These are phyloP conservation scores for Rhyacichthys aspro DNA, from an alignment of 2,797 vertebrate genomes.

Conservation along the genomic window DNA sequence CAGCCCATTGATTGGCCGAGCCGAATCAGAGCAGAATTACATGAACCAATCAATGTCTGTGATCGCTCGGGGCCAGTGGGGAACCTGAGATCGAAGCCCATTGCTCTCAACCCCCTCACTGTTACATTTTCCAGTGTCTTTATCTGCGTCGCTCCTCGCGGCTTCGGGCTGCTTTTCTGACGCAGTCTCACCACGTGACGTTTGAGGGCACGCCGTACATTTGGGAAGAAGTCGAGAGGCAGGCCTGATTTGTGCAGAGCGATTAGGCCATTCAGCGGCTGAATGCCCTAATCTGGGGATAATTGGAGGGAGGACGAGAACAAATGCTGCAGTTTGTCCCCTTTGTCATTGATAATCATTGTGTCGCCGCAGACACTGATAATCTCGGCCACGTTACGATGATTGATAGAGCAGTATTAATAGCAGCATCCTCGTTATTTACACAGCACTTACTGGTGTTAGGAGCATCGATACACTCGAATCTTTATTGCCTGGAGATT, in stretches of 20 bases:
- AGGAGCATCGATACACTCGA: too few relatives aligned
- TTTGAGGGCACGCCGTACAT: conserved; percentile 50
- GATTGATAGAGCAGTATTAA: conserved; percentile 12
- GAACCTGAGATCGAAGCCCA: conserved; percentile 61
- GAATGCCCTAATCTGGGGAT: conserved; percentile 47
- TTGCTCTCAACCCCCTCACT: conserved; percentile 28
- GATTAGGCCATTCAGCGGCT: conserved; percentile 56
- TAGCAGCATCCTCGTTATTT: too few relatives aligned
- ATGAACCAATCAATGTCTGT: conserved; percentile 84
- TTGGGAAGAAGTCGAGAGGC: conserved; percentile 49
- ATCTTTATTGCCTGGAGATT: too few relatives aligned
- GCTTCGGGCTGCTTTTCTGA: too few relatives aligned
- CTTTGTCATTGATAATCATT: conserved; percentile 51
- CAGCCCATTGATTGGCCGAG: conserved; percentile 78
- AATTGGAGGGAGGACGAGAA: conserved; percentile 59
- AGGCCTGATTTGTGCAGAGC: conserved; percentile 59
- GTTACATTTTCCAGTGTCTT: conserved; percentile 46
- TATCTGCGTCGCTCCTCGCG: conserved; percentile 9
- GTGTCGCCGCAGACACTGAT: conserved; percentile 17
- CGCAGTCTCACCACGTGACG: conserved; percentile 20
- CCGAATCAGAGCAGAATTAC: conserved; percentile 83
- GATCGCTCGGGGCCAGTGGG: conserved; percentile 79
- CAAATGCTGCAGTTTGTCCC: conserved; percentile 51
- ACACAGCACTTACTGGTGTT: too few relatives aligned
- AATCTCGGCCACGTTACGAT: conserved; percentile 17